Percentiles rank a stretch among this genome's conserved stretches.
phyloP scores from a whole-genome alignment of 2,888 invertebrate species.

The Molorchus minor region DNA sequence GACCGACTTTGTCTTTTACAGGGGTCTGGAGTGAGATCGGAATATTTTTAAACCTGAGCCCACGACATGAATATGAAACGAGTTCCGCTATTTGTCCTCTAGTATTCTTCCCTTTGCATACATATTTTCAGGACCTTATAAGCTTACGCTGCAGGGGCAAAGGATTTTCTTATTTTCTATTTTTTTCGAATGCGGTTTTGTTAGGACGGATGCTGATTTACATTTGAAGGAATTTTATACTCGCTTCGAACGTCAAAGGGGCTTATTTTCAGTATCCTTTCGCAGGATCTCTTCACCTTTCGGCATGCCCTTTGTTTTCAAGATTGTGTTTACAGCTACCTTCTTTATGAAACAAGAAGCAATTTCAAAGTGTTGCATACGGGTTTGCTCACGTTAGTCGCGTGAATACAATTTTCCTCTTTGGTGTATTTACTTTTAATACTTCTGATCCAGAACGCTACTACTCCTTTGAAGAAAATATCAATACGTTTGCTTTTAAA shows the following conservation, averaged over 20 bases:
- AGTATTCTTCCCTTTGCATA: constrained; percentile 38
- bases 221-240: constrained; percentile 14
- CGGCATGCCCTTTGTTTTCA: constrained; percentile 4
- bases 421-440: neutral
- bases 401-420: neutral
- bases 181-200: constrained; percentile 21
- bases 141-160: constrained; percentile 38
- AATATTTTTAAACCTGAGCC: constrained; percentile 34
- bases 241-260: constrained; percentile 16
- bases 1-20: constrained; percentile 15
- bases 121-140: constrained; percentile 40
- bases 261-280: constrained; percentile 23
- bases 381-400: neutral
- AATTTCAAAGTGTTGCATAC: constrained; percentile 7
- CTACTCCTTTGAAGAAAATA: neutral
- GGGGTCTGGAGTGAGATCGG: constrained; percentile 26
- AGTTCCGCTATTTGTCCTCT: constrained; percentile 42
- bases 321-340: constrained; percentile 16
- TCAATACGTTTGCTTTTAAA: no score
- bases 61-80: constrained; percentile 43
- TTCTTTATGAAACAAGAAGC: constrained; percentile 12
- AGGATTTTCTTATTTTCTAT: constrained; percentile 41
- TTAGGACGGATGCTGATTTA: constrained; percentile 22
- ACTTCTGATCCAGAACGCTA: neutral
- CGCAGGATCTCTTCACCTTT: constrained; percentile 17